Percentiles rank a stretch among this genome's conserved stretches.
Conservation (phyloP, 2,797 vertebrate species). For the Pseudochirops cupreus region DNA sequence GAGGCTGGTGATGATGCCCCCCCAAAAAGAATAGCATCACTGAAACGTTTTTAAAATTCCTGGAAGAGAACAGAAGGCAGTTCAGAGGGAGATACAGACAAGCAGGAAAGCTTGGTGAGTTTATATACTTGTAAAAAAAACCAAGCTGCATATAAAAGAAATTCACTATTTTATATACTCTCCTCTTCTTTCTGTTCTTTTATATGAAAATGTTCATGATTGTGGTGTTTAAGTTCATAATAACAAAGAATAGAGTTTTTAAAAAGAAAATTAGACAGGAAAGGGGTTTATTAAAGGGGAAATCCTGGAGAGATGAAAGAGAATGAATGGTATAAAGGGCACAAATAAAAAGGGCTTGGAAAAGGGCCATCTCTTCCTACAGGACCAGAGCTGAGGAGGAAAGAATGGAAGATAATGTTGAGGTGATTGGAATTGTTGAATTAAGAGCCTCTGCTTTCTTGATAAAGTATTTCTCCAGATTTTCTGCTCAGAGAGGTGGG, state of each 20-base stretch:
- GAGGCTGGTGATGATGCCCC: background rate
- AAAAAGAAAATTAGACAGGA: background rate
- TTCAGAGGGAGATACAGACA: background rate
- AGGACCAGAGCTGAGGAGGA: background rate
- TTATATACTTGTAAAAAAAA: background rate
- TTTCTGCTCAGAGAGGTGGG: background rate
- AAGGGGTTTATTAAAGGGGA: background rate
- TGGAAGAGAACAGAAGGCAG: background rate
- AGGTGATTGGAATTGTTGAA: background rate
- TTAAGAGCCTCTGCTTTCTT: background rate
- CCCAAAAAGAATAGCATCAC: background rate
- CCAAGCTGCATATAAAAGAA: background rate
- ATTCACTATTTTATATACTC: background rate
- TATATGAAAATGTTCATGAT: background rate
- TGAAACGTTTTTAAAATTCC: background rate
- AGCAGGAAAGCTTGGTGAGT: background rate
- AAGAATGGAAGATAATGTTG: background rate
- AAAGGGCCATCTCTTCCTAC: background rate
- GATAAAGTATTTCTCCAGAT: background rate
- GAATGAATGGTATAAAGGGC: background rate
- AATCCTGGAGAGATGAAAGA: background rate
- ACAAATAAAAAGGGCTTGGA: background rate
- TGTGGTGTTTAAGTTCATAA: background rate
- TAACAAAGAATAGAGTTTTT: background rate
- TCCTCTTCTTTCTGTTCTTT: background rate